Base-by-base conservation (phyloP, 2,797 vertebrate species). In the Leptoclinus maculatus region DNA sequence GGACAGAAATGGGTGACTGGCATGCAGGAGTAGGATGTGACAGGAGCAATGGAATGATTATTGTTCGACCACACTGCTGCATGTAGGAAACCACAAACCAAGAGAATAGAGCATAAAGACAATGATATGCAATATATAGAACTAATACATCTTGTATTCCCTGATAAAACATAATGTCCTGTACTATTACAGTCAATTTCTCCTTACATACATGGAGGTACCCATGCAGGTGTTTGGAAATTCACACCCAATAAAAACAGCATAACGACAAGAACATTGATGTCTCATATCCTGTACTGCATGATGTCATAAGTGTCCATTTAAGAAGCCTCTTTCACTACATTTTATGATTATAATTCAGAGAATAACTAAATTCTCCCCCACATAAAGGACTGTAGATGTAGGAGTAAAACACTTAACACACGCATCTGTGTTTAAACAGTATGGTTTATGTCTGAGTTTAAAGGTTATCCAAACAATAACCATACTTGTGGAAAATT, bases 401-500 rank as follows among this genome's bases (percentile, higher is more conserved):
- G 38, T 6, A 17, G 23, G 38, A 29, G 21, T 36, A 17, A 45
- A 57, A 58, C n/a, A 34, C 54, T 47, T 23, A 38, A 21, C 47
- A 39, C 54, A 65, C 41, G 53, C 32, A 41, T 59, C 54, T 65
- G 45, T 66, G 59, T 71, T 39, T 38, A 19, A 19, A 62, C 21
- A 6, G 36, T 34, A 0, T 51, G 60, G 77, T 79, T 83, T 77
- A 73, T 34, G 19, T 66, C 66, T 6, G 56, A 72, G 68, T 19
- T 79, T 36, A 62, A 71, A 79, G 79, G 69, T 82, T 69, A 83
- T 85, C 80, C 68, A 86, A 89, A 87, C 83, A 85, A 47, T 23
- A 68, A 23, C 32, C 6, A 45, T 17, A 45, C 75, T 45, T 65
- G 29, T 16, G 34, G 74, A 74, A 63, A 76, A 29, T 77, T 23